Conservation (phyloP, 2,888 invertebrate species). For the Teleogryllus oceanicus region DNA sequence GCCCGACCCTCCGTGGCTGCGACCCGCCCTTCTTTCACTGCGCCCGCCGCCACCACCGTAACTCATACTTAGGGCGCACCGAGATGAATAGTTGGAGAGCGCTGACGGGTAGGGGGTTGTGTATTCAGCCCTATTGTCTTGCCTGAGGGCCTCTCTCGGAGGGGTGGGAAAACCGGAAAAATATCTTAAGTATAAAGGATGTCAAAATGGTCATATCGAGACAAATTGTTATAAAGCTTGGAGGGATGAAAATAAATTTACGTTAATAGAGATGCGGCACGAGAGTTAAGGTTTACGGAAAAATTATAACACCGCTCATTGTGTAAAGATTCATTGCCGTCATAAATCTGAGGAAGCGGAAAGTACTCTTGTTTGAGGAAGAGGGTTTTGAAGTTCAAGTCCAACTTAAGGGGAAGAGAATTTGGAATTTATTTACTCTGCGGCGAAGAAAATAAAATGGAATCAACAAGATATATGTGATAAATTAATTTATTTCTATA, state of each 20-base stretch:
- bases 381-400: not conserved
- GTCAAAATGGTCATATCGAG: conserved; percentile 5
- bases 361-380: not conserved
- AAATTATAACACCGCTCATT: not conserved
- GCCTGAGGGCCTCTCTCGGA: not conserved
- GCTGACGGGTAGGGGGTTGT: not conserved
- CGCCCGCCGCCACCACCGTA: not conserved
- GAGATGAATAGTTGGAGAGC: not conserved
- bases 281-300: not conserved
- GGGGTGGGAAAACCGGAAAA: not conserved
- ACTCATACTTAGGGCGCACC: not conserved
- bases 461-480: too few species aligned
- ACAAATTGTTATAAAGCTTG: conserved; percentile 6
- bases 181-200: not conserved
- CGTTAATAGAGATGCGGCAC: not conserved
- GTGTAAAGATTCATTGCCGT: conserved; percentile 1
- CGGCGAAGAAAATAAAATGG: too few species aligned
- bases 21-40: not conserved
- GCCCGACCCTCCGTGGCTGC: not conserved
- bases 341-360: not conserved
- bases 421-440: not conserved
- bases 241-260: conserved; percentile 5
- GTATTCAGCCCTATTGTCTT: not conserved
- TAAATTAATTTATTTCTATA: too few species aligned
- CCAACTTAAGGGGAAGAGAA: not conserved